These are phyloP conservation scores for Agrenia bidenticulata DNA, from an alignment of 2,888 invertebrate genomes.

Conservation along the genomic window DNA sequence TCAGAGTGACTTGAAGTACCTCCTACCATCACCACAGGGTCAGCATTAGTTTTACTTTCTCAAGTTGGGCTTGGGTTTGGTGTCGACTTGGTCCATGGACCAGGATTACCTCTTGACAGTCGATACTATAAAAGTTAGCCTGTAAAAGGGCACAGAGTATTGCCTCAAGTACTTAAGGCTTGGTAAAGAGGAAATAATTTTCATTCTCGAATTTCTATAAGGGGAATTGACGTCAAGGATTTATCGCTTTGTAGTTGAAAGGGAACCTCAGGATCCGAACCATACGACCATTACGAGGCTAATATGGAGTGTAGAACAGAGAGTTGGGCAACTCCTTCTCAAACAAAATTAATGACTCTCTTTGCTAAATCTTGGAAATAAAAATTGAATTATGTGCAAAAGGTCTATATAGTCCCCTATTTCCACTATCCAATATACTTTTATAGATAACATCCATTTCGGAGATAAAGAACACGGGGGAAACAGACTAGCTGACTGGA, in stretches of 20 bases:
- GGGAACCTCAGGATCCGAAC: constrained; percentile 19
- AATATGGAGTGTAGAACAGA: constrained; percentile 1
- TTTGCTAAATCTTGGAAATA: constrained; percentile 35
- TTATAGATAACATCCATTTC: too few species aligned
- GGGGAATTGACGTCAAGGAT: constrained; percentile 27
- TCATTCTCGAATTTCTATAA: constrained; percentile 22
- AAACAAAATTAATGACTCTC: constrained; percentile 39
- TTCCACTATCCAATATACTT: not conserved
- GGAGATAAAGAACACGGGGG: too few species aligned
- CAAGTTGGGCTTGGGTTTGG: too few species aligned
- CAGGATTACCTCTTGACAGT: too few species aligned
- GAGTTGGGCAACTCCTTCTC: constrained; percentile 4
- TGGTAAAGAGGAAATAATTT: constrained; percentile 29
- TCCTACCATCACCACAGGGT: too few species aligned
- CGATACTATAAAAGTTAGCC: too few species aligned
- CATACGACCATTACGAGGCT: constrained; percentile 20
- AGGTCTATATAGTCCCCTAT: too few species aligned
- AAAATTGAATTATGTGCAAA: constrained; percentile 38
- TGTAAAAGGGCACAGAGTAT: not conserved
- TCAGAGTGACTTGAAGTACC: too few species aligned
- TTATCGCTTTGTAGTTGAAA: constrained; percentile 24
- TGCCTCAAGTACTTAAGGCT: constrained; percentile 6
- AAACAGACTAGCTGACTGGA: too few species aligned
- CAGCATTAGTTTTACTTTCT: too few species aligned
- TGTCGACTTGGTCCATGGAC: too few species aligned